Evolutionary conservation across 1,140 invertebrate genomes (phyloP).

Genomic region (Polypedilum pembai): DNA sequence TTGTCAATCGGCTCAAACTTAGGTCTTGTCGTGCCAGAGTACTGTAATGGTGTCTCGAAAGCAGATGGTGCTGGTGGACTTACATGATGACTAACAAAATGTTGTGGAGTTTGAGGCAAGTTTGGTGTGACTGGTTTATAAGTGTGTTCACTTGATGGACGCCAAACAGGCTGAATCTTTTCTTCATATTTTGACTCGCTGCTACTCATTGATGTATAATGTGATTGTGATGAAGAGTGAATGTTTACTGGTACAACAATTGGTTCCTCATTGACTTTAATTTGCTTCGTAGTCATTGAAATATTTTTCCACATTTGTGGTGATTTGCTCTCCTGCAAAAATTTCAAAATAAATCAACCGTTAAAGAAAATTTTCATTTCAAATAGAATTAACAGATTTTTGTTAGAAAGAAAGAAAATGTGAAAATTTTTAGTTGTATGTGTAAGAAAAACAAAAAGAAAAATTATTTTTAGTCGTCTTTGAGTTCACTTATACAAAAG

Average conservation of each 20-base stretch:
- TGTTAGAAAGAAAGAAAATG: not conserved
- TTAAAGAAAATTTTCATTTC: not conserved
- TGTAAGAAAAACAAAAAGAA: not conserved
- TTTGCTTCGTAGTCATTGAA: conserved; percentile 37
- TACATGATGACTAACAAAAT: conserved; percentile 39
- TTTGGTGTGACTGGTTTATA: conserved; percentile 53
- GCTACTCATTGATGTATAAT: conserved; percentile 46
- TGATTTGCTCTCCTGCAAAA: conserved; percentile 44
- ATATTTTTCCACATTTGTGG: conserved; percentile 41
- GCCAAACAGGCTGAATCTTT: conserved; percentile 55
- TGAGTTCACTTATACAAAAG: too few relatives aligned
- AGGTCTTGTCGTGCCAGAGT: conserved; percentile 45
- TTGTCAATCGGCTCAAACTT: conserved; percentile 53
- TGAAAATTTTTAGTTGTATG: not conserved
- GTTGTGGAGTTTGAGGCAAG: conserved; percentile 46
- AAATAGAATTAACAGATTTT: not conserved
- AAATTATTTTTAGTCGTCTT: not conserved
- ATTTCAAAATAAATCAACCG: not conserved
- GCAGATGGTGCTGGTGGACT: conserved; percentile 50
- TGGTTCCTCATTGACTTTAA: conserved; percentile 39
- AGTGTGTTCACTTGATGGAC: conserved; percentile 47
- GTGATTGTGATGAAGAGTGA: conserved; percentile 42
- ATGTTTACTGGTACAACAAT: conserved; percentile 44
- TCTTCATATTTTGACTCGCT: conserved; percentile 68
- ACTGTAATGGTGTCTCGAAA: conserved; percentile 48